Conservation (phyloP, 2,113 vertebrate species). For the Nansenia antarctica region DNA sequence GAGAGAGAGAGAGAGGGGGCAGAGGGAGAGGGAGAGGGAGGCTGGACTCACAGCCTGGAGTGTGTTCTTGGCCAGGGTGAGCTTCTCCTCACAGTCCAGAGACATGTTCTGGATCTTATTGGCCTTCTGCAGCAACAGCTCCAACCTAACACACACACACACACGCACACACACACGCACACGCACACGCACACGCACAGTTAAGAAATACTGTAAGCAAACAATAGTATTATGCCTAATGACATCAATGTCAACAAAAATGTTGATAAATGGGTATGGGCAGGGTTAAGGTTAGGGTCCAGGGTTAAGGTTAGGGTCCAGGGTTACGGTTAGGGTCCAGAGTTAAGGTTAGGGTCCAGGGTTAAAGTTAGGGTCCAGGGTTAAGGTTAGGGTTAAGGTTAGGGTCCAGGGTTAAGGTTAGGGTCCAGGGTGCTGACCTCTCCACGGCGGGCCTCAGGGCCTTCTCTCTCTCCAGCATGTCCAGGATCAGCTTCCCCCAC, state of each 20-base stretch:
- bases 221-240: no score
- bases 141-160: constrained; percentile 76
- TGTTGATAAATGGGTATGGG: no score
- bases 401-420: not conserved
- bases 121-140: constrained; percentile 92
- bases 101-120: constrained; percentile 97
- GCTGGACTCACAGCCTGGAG: constrained; percentile 89
- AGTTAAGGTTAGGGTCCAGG: no score
- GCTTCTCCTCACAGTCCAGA: constrained; percentile 95
- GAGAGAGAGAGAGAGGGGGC: not conserved
- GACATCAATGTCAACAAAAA: no score
- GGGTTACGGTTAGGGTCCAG: no score
- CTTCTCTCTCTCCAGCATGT: constrained; percentile 97
- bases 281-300: not conserved
- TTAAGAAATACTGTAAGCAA: no score
- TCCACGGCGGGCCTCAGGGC: constrained; percentile 91
- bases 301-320: not conserved
- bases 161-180: no score
- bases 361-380: not conserved
- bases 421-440: constrained; percentile 73
- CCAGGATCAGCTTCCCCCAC: constrained; percentile 97
- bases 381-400: not conserved
- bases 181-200: no score
- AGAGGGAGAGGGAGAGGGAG: not conserved
- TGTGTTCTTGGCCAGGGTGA: constrained; percentile 94